Percentiles rank a stretch among this genome's conserved stretches.
Conservation (phyloP, 2,797 vertebrate genomes). For the Sebastes trivittatus region DNA sequence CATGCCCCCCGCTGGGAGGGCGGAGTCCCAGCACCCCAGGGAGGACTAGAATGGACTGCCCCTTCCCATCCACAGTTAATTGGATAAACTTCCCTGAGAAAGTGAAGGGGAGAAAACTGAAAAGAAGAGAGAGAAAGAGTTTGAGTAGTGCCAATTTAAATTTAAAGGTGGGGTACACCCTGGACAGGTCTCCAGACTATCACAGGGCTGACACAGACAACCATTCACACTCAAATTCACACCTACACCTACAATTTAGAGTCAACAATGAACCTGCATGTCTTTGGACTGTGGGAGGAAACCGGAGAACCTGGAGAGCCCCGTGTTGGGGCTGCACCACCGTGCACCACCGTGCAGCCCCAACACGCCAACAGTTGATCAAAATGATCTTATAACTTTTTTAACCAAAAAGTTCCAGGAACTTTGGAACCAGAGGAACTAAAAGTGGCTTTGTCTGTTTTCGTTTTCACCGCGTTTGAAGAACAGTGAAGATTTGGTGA, state of each 20-base stretch:
- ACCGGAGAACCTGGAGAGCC: too few species aligned
- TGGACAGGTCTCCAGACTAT: too few species aligned
- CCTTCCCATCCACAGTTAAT: constrained; percentile 55
- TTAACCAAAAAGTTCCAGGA: neutral
- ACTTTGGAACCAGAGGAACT: neutral
- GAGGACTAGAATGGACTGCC: constrained; percentile 41
- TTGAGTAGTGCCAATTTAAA: neutral
- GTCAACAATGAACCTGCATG: too few species aligned
- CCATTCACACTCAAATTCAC: too few species aligned
- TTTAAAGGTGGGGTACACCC: neutral
- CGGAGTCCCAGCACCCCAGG: constrained; percentile 52
- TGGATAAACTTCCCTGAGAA: constrained; percentile 58
- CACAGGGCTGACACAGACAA: too few species aligned
- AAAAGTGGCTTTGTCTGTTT: neutral
- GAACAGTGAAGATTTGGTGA: neutral
- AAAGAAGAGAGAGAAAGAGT: neutral
- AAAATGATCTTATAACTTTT: neutral
- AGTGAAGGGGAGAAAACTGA: neutral
- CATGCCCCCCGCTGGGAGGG: constrained; percentile 77
- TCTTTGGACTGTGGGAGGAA: too few species aligned
- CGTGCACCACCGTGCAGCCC: too few species aligned
- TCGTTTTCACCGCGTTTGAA: neutral
- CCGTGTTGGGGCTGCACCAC: too few species aligned
- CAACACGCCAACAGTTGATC: neutral
- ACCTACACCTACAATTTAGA: too few species aligned